Evolutionary conservation across 2,888 invertebrate genomes (phyloP), one percentile per base, ranked within the genome.

Genomic region (Caenorhabditis angaria): DNA sequence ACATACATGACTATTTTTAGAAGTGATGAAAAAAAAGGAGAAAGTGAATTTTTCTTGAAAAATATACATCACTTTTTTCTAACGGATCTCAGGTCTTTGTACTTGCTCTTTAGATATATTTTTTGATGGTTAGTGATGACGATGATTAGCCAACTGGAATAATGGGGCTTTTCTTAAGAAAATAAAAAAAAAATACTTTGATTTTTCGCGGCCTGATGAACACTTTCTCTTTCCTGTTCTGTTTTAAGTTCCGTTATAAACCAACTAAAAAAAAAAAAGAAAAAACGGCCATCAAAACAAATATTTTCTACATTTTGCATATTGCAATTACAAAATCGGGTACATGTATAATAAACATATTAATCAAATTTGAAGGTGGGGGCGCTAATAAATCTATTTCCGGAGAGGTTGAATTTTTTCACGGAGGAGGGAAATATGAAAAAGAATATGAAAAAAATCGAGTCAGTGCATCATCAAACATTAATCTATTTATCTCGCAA

Each of bases 361-460:
- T 41, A 41, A 41, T 41, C 41, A 41, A 41, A 41, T n/a, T n/a
- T n/a, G n/a, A 41, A 41, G 32, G 32, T 41, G 41, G 41, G 41
- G 41, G 41, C 41, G 41, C 10, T 41, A 18, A 41, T 41, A 41
- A 41, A 14, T 41, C 18, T 41, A 41, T 41, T 41, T 41, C 41
- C 41, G 41, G 41, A 14, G 18, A 41, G 14, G 41, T 41, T 41
- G 41, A 41, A 41, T 10, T 41, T 41, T 41, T 32, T 5, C 32
- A 32, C 32, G 32, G 32, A 8, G 32, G n/a, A n/a, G n/a, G n/a
- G n/a, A n/a, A n/a, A 32, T 32, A 32, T 32, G 10, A 32, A 32
- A 32, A 32, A 32, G 6, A 32, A 5, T 32, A 8, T 32, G 32
- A 32, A 32, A 32, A 32, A 32, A 32, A 32, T 8, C 12, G 5